Evolutionary conservation across 2,113 vertebrate genomes (phyloP), one percentile per base, ranked within the genome.

Genomic region (Malaclemys terrapin): DNA sequence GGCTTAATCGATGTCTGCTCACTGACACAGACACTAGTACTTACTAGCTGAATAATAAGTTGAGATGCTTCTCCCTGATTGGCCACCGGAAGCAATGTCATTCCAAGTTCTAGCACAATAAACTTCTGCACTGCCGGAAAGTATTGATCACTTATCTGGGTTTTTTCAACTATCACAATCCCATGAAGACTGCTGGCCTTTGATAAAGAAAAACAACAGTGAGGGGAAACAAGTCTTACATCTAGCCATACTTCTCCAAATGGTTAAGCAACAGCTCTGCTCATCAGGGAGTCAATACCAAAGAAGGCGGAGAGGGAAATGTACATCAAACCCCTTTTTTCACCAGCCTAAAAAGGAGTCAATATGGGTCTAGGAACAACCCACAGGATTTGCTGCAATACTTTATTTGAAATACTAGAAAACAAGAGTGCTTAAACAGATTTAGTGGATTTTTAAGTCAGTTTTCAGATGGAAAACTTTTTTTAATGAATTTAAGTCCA

Each of bases 91-190:
- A 99, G 97, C 91, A 99, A 95, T 22, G 98, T 98, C 98, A 99
- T 98, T 49, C 99, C 99, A 7, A 99, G 98, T 56, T 99, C 99
- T 3, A 99, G 97, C 45, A 98, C 99, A 24, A 99, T 99, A 84
- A 99, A 98, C 91, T 98, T 99, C 97, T 99, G 99, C 79, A 99
- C 95, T 1, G 97, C 97, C 4, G 93, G 56, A 93, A 99, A 99
- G 97, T 99, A 99, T 92, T 99, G 99, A 80, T 99, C 98, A 49
- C 98, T 99, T 87, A 99, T 97, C 9, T 52, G 92, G 1, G 99
- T 99, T 96, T 97, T 99, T 96, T 99, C 99, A 93, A 99, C 98
- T 35, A 99, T 57, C 24, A 99, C 98, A 93, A 99, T 97, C 76
- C 98, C 98, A 90, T 98, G 97, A 87, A 99, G 98, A 72, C 94